phyloP scores from a whole-genome alignment of 1,140 invertebrate genomes.

The Glomeris maerens region DNA sequence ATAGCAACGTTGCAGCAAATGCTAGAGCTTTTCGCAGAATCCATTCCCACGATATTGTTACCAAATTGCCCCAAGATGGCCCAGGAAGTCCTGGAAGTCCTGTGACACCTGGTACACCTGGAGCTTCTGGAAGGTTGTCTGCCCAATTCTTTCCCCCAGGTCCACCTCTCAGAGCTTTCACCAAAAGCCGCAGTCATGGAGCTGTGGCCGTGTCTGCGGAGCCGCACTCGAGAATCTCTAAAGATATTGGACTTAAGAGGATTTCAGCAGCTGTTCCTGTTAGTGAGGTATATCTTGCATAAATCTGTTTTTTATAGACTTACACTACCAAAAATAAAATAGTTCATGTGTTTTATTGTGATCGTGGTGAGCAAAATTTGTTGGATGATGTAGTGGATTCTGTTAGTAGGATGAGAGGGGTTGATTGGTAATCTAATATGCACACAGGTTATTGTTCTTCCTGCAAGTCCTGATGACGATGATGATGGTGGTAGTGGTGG shows the following conservation, averaged over 20 bases:
- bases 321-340: too few relatives aligned
- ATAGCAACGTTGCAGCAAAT: not conserved
- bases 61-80: not conserved
- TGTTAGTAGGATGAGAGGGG: too few relatives aligned
- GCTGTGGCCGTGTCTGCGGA: not conserved
- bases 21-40: not conserved
- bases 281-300: too few relatives aligned
- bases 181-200: not conserved
- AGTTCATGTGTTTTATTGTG: too few relatives aligned
- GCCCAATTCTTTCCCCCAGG: not conserved
- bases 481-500: not conserved
- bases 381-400: too few relatives aligned
- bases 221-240: not conserved
- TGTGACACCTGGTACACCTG: not conserved
- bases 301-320: too few relatives aligned
- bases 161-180: not conserved
- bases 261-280: not conserved
- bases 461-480: not conserved
- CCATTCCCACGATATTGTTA: constrained; percentile 3
- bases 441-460: too few relatives aligned
- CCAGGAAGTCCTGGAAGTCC: too few relatives aligned
- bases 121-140: not conserved
- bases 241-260: too few relatives aligned
- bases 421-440: too few relatives aligned
- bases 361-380: too few relatives aligned